A percentile compares a stretch with the other conserved stretches of the same genome.
phyloP scores from a whole-genome alignment of 2,888 invertebrate genomes.

The Parnassius mnemosyne region DNA sequence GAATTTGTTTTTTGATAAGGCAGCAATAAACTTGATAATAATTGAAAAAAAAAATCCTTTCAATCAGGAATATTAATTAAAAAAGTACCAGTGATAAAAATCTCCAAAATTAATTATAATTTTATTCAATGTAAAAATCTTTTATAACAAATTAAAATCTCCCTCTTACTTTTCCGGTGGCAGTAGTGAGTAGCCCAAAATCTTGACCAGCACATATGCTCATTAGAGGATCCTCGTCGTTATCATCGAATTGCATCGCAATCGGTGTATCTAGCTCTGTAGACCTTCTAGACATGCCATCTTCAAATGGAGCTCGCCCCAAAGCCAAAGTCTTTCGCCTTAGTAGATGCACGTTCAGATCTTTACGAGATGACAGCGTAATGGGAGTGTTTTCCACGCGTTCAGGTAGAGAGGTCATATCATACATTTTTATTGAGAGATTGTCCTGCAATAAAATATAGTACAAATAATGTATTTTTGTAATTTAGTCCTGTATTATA shows the following conservation, averaged over 20 bases:
- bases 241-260: slow-evolving; percentile 79
- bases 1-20: too few relatives aligned
- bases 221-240: slow-evolving; percentile 88
- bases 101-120: too few relatives aligned
- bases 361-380: slow-evolving; percentile 51
- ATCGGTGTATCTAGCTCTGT: slow-evolving; percentile 73
- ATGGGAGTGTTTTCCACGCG: slow-evolving; percentile 42
- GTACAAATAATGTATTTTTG: too few relatives aligned
- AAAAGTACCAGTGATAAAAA: background rate
- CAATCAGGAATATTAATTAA: background rate
- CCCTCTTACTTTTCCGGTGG: slow-evolving; percentile 87
- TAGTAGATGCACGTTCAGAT: slow-evolving; percentile 61
- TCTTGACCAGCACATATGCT: slow-evolving; percentile 93
- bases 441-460: slow-evolving; percentile 49
- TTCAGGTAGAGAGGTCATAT: slow-evolving; percentile 47
- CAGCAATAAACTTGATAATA: too few relatives aligned
- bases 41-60: too few relatives aligned
- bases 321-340: slow-evolving; percentile 61
- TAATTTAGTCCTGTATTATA: too few relatives aligned
- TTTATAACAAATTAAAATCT: too few relatives aligned
- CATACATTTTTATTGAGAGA: slow-evolving; percentile 63
- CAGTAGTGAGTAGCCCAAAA: slow-evolving; percentile 91
- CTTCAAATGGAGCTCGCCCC: slow-evolving; percentile 67
- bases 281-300: slow-evolving; percentile 48
- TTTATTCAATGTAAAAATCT: too few relatives aligned